Evolutionary conservation across 2,888 invertebrate species (phyloP).

Genomic region (Neoscelio sp.): DNA sequence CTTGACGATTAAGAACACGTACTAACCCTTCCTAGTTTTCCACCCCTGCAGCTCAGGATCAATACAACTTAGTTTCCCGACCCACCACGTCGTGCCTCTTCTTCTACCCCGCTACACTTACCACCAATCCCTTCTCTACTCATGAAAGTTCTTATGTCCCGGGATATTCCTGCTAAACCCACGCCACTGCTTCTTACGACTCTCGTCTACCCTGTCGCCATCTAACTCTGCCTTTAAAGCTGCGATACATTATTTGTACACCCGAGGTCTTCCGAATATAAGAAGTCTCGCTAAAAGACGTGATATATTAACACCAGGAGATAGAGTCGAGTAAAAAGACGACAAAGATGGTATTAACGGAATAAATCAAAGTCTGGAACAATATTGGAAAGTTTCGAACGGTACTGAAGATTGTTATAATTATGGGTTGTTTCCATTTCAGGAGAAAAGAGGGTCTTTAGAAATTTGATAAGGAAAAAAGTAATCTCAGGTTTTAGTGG

Average conservation of each 20-base stretch:
- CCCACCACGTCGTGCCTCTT: conserved; percentile 72
- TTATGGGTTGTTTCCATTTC: too few relatives aligned
- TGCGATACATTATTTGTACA: conserved; percentile 58
- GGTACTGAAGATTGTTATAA: too few relatives aligned
- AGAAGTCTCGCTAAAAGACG: conserved; percentile 53
- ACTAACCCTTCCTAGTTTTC: conserved; percentile 83
- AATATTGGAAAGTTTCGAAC: not conserved
- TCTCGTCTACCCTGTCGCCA: conserved; percentile 48
- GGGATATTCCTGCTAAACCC: conserved; percentile 76
- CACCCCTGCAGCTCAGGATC: conserved; percentile 82
- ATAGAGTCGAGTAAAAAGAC: conserved; percentile 36
- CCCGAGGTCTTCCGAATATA: conserved; percentile 57
- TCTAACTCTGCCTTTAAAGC: conserved; percentile 60
- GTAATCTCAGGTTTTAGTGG: too few relatives aligned
- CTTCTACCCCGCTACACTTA: conserved; percentile 68
- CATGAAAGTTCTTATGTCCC: conserved; percentile 81
- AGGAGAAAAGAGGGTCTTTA: not conserved
- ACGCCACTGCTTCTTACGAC: conserved; percentile 73
- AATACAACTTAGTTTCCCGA: conserved; percentile 83
- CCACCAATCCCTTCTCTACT: conserved; percentile 73
- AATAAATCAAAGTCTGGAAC: conserved; percentile 8
- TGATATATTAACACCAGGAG: conserved; percentile 45
- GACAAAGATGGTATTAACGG: conserved; percentile 6
- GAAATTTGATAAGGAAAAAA: not conserved
- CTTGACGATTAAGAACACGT: conserved; percentile 84